Percentiles rank a stretch among this genome's conserved stretches.
phyloP scores from a whole-genome alignment of 1,140 invertebrate genomes.

The Eriocheir sinensis region DNA sequence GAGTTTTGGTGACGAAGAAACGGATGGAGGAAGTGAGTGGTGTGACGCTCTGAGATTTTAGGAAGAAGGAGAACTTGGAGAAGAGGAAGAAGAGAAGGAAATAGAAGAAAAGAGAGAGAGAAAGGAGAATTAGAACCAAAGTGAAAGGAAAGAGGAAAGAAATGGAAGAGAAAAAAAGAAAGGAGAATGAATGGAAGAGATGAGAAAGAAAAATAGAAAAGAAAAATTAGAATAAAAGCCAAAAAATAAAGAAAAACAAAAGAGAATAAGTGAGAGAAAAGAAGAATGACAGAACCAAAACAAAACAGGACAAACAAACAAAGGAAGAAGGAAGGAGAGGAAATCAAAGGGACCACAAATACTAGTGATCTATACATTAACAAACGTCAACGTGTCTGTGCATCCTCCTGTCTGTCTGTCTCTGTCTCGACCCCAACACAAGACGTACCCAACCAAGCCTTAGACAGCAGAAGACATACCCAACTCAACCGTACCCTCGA shows the following conservation, averaged over 20 bases:
- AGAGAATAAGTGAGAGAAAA: neutral
- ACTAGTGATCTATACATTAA: too few species aligned
- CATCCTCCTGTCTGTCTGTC: too few species aligned
- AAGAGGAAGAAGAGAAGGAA: neutral
- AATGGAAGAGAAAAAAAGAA: neutral
- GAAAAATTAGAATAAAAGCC: neutral
- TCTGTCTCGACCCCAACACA: too few species aligned
- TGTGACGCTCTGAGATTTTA: neutral
- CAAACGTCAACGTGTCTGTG: too few species aligned
- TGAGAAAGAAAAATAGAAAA: neutral
- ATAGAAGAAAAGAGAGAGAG: neutral
- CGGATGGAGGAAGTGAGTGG: neutral
- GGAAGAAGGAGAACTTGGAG: neutral
- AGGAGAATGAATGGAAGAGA: too few species aligned
- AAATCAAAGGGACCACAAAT: too few species aligned
- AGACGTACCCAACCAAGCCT: too few species aligned
- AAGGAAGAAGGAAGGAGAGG: neutral
- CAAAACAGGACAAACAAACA: too few species aligned
- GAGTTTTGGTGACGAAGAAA: neutral
- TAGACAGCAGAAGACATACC: too few species aligned
- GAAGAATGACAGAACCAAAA: neutral
- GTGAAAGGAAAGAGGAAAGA: neutral
- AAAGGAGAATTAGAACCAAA: too few species aligned
- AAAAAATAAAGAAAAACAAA: too few species aligned
- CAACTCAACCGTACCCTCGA: too few species aligned